Evolutionary conservation across 2,113 vertebrate species (phyloP).

Genomic region (Raja brachyura): DNA sequence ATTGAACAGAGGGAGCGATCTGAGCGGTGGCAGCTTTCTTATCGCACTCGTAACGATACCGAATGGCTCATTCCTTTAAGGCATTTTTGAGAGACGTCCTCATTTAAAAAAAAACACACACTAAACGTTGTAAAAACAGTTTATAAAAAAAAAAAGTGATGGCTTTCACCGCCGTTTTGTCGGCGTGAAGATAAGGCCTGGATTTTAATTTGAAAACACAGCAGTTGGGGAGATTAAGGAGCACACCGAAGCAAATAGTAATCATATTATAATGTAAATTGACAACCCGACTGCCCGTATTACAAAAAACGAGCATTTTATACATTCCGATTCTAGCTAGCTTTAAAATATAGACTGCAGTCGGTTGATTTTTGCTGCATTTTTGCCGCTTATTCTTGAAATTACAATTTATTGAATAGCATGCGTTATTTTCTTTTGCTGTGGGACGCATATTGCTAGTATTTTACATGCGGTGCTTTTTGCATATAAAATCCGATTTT

Average conservation of each 20-base stretch:
- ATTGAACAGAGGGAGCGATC: slow-evolving; percentile 16
- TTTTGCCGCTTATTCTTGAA: not conserved
- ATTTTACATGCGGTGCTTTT: not conserved
- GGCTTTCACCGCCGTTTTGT: not conserved
- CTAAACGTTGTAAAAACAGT: not conserved
- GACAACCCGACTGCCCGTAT: not conserved
- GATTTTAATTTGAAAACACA: not conserved
- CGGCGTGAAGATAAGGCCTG: not conserved
- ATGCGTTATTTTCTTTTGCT: not conserved
- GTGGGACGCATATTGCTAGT: not conserved
- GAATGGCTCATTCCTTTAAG: not conserved
- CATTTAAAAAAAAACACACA: not conserved
- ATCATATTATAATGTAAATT: slow-evolving; percentile 1
- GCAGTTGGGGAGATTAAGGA: not conserved
- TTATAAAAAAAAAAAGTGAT: not conserved
- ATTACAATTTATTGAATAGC: not conserved
- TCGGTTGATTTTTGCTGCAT: not conserved
- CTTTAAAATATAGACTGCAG: not conserved
- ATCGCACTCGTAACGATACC: not conserved
- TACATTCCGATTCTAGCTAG: too few relatives aligned
- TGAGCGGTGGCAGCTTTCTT: not conserved
- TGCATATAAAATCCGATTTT: not conserved
- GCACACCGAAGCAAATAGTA: not conserved
- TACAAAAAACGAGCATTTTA: not conserved
- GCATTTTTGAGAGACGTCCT: not conserved